Conservation (phyloP, 1,140 invertebrate species). For the Hycleus phaleratus region DNA sequence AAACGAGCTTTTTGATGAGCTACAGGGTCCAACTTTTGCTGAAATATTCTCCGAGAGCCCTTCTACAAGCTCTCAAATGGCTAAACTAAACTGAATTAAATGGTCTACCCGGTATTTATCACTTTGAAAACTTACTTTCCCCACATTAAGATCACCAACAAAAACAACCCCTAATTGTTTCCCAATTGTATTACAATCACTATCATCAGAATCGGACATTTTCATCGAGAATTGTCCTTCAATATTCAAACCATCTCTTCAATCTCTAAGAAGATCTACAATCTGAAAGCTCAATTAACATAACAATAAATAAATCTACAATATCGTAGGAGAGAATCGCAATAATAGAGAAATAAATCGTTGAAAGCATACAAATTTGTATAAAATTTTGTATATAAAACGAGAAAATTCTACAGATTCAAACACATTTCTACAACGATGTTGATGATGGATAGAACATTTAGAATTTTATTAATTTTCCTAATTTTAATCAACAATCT, state of each 20-base stretch:
- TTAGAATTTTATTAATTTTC: neutral
- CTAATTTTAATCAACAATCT: neutral
- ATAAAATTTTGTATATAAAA: neutral
- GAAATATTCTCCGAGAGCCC: no score
- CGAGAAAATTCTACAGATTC: neutral
- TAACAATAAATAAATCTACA: no score
- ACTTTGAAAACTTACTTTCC: slow-evolving; percentile 57
- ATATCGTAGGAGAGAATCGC: no score
- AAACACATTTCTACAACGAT: neutral
- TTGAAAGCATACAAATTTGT: neutral
- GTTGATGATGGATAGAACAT: neutral
- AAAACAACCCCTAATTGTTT: slow-evolving; percentile 72
- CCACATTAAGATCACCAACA: slow-evolving; percentile 69
- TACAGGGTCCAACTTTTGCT: no score
- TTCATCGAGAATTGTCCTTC: neutral
- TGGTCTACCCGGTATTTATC: no score
- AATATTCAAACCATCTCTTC: no score
- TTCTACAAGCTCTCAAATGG: no score
- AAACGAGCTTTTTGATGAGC: no score
- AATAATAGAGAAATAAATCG: neutral
- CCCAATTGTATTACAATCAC: slow-evolving; percentile 46
- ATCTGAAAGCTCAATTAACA: no score
- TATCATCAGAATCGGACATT: slow-evolving; percentile 60
- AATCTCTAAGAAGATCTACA: no score
- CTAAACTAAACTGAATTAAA: no score